Evolutionary conservation across 2,113 vertebrate genomes (phyloP).

Genomic region (Stictonetta naevosa): DNA sequence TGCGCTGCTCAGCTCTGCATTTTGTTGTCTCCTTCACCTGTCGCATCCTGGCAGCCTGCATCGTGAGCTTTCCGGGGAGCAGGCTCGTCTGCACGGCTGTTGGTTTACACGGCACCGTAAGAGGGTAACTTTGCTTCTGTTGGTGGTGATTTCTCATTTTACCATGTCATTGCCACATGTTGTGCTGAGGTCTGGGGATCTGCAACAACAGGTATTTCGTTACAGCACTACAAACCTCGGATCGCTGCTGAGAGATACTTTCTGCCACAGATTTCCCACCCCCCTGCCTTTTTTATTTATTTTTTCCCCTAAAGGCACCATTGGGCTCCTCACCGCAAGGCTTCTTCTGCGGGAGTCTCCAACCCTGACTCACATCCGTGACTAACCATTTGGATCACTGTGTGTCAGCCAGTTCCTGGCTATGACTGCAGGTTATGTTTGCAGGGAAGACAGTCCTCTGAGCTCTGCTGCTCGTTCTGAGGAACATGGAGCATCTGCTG

Average conservation of each 20-base stretch:
- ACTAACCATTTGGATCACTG: conserved; percentile 14
- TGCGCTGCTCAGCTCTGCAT: accelerated
- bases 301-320: background rate
- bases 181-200: background rate
- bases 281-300: background rate
- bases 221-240: background rate
- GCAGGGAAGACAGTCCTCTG: background rate
- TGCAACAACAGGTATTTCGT: accelerated
- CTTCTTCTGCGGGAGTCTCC: conserved; percentile 12
- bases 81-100: background rate
- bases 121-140: background rate
- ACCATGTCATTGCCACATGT: accelerated
- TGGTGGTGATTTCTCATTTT: background rate
- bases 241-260: background rate
- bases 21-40: background rate
- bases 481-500: background rate
- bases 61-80: background rate
- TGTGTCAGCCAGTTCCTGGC: conserved; percentile 8
- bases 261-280: background rate
- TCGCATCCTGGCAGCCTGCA: background rate
- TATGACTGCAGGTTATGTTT: conserved; percentile 41
- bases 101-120: background rate
- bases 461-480: background rate
- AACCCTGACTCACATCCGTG: conserved; percentile 34
- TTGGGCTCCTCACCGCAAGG: background rate